These are phyloP conservation scores for Pyrocephalus nanus DNA, from an alignment of 2,797 vertebrate species.

Conservation along the genomic window DNA sequence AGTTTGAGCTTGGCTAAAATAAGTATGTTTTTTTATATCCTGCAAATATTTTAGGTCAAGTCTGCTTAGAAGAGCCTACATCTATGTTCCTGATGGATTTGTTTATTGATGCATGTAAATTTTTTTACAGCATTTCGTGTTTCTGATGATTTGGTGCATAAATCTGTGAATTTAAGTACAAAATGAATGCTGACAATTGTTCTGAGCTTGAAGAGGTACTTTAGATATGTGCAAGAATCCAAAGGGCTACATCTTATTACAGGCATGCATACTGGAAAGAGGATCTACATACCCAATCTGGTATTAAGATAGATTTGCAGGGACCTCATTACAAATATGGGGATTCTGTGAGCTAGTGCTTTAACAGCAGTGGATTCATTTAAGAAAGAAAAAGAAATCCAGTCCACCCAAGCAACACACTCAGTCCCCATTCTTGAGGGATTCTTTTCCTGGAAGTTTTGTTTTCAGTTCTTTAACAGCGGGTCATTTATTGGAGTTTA, in stretches of 20 bases:
- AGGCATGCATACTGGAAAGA: background rate
- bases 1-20: background rate
- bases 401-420: background rate
- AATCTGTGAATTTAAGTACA: background rate
- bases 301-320: slow-evolving; percentile 42
- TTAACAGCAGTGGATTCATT: background rate
- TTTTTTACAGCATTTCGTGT: background rate
- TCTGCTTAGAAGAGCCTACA: background rate
- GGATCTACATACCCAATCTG: background rate
- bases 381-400: background rate
- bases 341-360: slow-evolving; percentile 18
- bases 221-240: background rate
- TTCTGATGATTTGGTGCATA: background rate
- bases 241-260: background rate
- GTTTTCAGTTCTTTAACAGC: background rate
- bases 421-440: background rate
- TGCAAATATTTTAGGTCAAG: background rate
- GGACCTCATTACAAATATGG: slow-evolving; percentile 11
- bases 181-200: background rate
- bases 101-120: background rate
- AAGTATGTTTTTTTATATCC: background rate
- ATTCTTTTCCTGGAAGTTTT: background rate
- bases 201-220: background rate
- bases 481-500: background rate
- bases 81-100: background rate